Conservation (phyloP, 2,797 vertebrate genomes). For the Ara ararauna region DNA sequence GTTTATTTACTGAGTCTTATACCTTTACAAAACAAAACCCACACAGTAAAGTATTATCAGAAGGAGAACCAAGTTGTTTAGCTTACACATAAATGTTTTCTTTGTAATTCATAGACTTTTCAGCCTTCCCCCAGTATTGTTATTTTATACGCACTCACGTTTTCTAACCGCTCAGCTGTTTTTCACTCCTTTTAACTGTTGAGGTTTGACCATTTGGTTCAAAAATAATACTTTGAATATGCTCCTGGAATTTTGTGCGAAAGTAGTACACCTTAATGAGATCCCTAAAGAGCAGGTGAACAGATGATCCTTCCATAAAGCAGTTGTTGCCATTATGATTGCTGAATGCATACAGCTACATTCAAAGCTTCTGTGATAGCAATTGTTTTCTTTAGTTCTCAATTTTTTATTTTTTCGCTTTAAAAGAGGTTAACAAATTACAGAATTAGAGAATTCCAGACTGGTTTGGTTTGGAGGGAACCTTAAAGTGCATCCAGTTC, state of each 20-base stretch:
- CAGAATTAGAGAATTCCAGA: not conserved
- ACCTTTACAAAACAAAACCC: not conserved
- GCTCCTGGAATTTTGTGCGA: not conserved
- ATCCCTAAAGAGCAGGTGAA: not conserved
- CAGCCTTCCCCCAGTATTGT: not conserved
- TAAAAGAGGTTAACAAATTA: not conserved
- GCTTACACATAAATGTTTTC: not conserved
- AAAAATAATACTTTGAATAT: not conserved
- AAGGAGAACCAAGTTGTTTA: not conserved
- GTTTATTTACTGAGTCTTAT: not conserved
- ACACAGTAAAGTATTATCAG: not conserved
- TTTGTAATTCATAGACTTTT: not conserved
- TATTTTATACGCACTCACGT: not conserved
- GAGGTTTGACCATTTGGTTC: not conserved
- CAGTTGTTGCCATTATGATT: not conserved
- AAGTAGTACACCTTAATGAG: not conserved
- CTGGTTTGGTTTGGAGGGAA: not conserved
- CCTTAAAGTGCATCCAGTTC: not conserved
- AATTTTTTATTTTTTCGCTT: not conserved
- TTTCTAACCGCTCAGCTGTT: not conserved
- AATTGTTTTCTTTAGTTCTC: not conserved
- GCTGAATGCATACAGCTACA: not conserved
- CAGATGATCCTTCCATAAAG: not conserved
- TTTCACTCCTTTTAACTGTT: not conserved
- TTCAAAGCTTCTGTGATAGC: not conserved